Evolutionary conservation across 2,797 vertebrate species (phyloP).

Genomic region (Octomys mimax): DNA sequence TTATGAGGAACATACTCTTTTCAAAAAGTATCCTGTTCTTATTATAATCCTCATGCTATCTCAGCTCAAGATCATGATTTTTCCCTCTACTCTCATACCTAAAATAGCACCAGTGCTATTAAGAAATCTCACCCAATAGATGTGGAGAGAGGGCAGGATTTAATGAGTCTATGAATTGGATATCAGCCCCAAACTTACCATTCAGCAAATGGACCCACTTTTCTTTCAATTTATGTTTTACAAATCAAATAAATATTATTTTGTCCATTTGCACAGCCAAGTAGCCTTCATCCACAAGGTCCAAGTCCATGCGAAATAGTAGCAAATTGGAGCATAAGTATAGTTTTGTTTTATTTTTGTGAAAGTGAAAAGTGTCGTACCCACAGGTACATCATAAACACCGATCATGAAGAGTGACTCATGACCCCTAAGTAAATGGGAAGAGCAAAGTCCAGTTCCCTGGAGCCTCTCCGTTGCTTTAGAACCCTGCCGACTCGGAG

Average conservation of each 20-base stretch:
- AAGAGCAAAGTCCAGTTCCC: background rate
- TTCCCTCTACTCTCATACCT: conserved; percentile 75
- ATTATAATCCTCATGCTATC: conserved; percentile 66
- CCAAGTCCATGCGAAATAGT: background rate
- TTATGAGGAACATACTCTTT: conserved; percentile 76
- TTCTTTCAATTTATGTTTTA: conserved; percentile 74
- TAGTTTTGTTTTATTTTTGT: background rate
- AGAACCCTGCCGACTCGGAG: background rate
- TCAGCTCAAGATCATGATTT: conserved; percentile 66
- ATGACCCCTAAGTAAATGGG: background rate
- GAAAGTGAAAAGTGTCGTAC: conserved; percentile 55
- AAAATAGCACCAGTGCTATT: conserved; percentile 76
- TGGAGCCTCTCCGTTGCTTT: background rate
- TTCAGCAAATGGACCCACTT: conserved; percentile 70
- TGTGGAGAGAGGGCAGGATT: conserved; percentile 67
- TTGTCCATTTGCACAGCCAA: conserved; percentile 62
- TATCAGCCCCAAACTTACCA: conserved; percentile 62
- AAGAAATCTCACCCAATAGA: conserved; percentile 61
- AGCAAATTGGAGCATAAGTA: background rate
- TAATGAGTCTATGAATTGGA: conserved; percentile 55
- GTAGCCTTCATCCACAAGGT: conserved; percentile 56
- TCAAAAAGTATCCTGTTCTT: conserved; percentile 77
- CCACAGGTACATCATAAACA: background rate
- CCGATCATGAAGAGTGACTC: conserved; percentile 26
- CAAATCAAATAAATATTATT: conserved; percentile 76